phyloP scores from a whole-genome alignment of 2,888 invertebrate genomes.

The Morinoia aosen region DNA sequence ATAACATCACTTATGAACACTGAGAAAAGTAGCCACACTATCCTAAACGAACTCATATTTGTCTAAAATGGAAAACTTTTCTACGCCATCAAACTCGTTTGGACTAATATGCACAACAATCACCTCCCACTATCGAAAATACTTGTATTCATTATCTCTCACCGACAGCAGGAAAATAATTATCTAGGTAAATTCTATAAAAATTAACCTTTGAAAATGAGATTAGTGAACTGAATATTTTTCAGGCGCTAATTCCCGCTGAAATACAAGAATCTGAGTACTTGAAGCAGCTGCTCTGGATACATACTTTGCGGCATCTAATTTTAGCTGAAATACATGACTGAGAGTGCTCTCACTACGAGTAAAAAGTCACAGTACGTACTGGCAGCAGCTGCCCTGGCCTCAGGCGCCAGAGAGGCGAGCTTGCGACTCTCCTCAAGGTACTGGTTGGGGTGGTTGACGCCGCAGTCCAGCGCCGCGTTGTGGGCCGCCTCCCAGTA shows the following conservation, averaged over 20 bases:
- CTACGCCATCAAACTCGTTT: neutral
- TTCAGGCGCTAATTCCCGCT: neutral
- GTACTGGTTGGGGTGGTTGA: conserved; percentile 93
- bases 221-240: neutral
- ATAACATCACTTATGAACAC: too few species aligned
- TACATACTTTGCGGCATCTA: neutral
- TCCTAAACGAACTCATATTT: neutral
- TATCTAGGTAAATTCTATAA: neutral
- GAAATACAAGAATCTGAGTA: too few species aligned
- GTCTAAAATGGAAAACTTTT: neutral
- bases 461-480: conserved; percentile 77
- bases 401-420: neutral
- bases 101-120: neutral
- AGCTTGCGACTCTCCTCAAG: conserved; percentile 78
- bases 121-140: neutral
- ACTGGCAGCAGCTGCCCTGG: neutral
- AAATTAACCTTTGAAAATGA: neutral
- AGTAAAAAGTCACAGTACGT: neutral
- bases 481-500: conserved; percentile 84
- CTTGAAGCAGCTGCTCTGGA: neutral
- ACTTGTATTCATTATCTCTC: neutral
- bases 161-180: neutral
- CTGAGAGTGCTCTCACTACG: neutral
- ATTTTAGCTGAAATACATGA: neutral
- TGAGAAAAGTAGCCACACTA: too few species aligned